Evolutionary conservation across 2,797 vertebrate genomes (phyloP), one percentile per base, ranked within the genome.

Genomic region (Takifugu rubripes): DNA sequence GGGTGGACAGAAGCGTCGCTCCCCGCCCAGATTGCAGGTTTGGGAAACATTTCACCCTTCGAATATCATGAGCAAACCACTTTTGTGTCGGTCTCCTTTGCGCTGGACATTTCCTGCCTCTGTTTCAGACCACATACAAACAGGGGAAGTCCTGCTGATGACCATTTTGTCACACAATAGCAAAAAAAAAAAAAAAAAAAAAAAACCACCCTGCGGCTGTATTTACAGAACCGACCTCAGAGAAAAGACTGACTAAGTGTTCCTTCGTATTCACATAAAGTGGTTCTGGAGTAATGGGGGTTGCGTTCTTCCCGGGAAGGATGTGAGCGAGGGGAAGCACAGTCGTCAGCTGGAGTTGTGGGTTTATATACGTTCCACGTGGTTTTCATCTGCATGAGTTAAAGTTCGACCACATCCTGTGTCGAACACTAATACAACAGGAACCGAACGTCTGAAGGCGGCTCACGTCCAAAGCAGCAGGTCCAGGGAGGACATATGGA

Each of bases 311-410:
- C 70, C 36, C 68, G 64, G 74, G 62, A 76, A 64, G 68, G 67
- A 68, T 66, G 66, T 69, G 55, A 64, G 52, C 49, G 64, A 36
- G 56, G 61, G 59, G 66, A 68, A 55, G 56, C 46, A 43, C 49
- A 69, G 68, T 52, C 21, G 10, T 52, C 8, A 66, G 25, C 48
- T 67, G 49, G 15, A 49, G 47, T 52, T 50, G 14, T 21, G 17
- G 54, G 36, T 40, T 49, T 78, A 70, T 69, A 70, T 72, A 77
- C 74, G 82, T 71, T 69, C 78, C 82, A 87, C 69, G 64, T 87
- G 84, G 75, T 76, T 85, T 81, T 78, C 50, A 84, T 90, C 85
- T 75, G 48, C 54, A 69, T 68, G 49, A 42, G 72, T 64, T 76
- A 63, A 67, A 59, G 25, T 56, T 40, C 26, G 49, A 59, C 64